Conservation (phyloP, 2,797 vertebrate species). For the Cetoscarus ocellatus region DNA sequence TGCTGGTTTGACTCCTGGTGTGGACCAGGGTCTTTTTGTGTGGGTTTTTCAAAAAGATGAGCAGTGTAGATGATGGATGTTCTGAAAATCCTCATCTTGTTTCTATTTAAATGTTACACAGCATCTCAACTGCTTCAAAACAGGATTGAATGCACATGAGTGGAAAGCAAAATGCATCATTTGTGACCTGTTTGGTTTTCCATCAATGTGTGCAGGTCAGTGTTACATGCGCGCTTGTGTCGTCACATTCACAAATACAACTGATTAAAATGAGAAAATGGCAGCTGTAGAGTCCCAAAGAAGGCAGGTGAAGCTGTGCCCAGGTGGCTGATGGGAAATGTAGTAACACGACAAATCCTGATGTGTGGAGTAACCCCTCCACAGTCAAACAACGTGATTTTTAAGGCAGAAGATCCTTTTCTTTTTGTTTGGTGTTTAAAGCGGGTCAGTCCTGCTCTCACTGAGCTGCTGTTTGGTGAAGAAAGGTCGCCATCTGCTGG, state of each 20-base stretch:
- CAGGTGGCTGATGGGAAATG: slow-evolving; percentile 71
- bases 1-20: too few relatives aligned
- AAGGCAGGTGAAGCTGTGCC: slow-evolving; percentile 12
- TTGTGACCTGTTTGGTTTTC: slow-evolving; percentile 16
- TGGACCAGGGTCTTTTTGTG: too few relatives aligned
- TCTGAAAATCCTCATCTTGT: too few relatives aligned
- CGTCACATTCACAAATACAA: slow-evolving; percentile 82
- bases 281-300: slow-evolving; percentile 16
- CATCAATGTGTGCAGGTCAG: slow-evolving; percentile 22
- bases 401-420: slow-evolving; percentile 76
- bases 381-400: slow-evolving; percentile 23
- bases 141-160: not conserved
- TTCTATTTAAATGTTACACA: too few relatives aligned
- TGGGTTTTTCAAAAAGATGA: too few relatives aligned
- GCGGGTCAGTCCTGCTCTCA: slow-evolving; percentile 41
- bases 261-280: slow-evolving; percentile 32
- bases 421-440: slow-evolving; percentile 25
- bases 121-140: too few relatives aligned
- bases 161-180: not conserved
- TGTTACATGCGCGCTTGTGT: slow-evolving; percentile 28
- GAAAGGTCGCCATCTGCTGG: slow-evolving; percentile 72
- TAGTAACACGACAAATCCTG: slow-evolving; percentile 72
- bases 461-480: slow-evolving; percentile 68
- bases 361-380: slow-evolving; percentile 23
- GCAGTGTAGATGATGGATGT: too few relatives aligned